Evolutionary conservation across 2,888 invertebrate genomes (phyloP).

Genomic region (Drosophila basisetae): DNA sequence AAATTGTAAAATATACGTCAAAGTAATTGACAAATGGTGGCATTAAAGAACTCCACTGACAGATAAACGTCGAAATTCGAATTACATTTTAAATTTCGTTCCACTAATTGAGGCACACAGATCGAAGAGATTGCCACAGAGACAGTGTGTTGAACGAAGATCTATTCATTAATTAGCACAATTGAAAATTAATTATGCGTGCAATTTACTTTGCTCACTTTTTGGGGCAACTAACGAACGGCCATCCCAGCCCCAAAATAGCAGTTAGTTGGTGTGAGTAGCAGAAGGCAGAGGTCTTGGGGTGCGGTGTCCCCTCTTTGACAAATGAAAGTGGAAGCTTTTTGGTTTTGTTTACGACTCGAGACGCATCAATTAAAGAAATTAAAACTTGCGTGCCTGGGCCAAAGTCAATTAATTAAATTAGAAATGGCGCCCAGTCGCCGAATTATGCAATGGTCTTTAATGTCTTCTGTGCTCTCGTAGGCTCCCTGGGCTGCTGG

Average conservation of each 20-base stretch:
- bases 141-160: conserved; percentile 25
- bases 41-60: conserved; percentile 9
- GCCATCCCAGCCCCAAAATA: conserved; percentile 19
- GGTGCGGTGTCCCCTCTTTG: conserved; percentile 12
- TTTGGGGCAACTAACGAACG: conserved; percentile 46
- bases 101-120: conserved; percentile 41
- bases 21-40: conserved; percentile 30
- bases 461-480: conserved; percentile 16
- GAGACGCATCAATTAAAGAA: conserved; percentile 81
- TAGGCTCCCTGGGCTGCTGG: conserved; percentile 89
- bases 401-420: conserved; percentile 81
- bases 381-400: conserved; percentile 76
- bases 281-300: neutral
- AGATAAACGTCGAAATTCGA: conserved; percentile 45
- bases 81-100: conserved; percentile 68
- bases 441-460: conserved; percentile 53
- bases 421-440: conserved; percentile 55
- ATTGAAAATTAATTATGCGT: conserved; percentile 83
- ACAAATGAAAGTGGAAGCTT: conserved; percentile 41
- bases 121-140: conserved; percentile 37
- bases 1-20: conserved; percentile 38
- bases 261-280: neutral
- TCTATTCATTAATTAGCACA: conserved; percentile 80
- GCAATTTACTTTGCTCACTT: conserved; percentile 81
- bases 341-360: conserved; percentile 43